A percentile compares a stretch with the other conserved stretches of the same genome.
Evolutionary conservation across 2,113 vertebrate species (phyloP).

Genomic region (Regulus satrapa): DNA sequence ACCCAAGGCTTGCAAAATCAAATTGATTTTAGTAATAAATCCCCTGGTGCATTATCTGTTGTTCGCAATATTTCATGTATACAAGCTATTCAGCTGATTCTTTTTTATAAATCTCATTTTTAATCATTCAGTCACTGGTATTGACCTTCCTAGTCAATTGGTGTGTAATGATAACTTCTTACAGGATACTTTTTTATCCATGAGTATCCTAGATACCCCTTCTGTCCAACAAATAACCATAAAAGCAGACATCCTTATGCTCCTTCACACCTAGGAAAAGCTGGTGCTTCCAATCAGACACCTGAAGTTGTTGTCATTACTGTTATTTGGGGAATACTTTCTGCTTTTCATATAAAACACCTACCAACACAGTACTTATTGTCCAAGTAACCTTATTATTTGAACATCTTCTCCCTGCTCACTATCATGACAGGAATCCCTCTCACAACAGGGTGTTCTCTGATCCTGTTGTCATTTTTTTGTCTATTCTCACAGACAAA

Average conservation of each 20-base stretch:
- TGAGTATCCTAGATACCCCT: neutral
- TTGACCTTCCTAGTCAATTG: neutral
- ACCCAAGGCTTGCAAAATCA: conserved; percentile 15
- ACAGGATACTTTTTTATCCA: neutral
- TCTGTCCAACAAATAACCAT: neutral
- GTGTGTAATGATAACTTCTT: neutral
- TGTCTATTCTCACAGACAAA: neutral
- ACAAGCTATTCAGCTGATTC: neutral
- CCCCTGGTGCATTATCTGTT: neutral
- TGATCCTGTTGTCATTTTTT: neutral
- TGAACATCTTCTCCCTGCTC: neutral
- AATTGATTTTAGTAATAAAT: conserved; percentile 50
- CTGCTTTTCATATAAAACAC: neutral
- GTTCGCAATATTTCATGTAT: conserved; percentile 3
- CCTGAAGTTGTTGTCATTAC: neutral
- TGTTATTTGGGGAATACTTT: neutral
- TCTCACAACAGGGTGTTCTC: neutral
- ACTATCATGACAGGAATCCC: neutral
- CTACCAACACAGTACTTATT: neutral
- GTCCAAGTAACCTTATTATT: neutral
- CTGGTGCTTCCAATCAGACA: neutral
- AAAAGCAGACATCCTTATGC: neutral
- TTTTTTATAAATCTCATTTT: conserved; percentile 18
- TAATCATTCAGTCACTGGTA: neutral
- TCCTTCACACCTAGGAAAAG: neutral